Percentiles rank a stretch among this genome's conserved stretches.
Evolutionary conservation across 2,113 vertebrate genomes (phyloP).

Genomic region (Labeo rohita): DNA sequence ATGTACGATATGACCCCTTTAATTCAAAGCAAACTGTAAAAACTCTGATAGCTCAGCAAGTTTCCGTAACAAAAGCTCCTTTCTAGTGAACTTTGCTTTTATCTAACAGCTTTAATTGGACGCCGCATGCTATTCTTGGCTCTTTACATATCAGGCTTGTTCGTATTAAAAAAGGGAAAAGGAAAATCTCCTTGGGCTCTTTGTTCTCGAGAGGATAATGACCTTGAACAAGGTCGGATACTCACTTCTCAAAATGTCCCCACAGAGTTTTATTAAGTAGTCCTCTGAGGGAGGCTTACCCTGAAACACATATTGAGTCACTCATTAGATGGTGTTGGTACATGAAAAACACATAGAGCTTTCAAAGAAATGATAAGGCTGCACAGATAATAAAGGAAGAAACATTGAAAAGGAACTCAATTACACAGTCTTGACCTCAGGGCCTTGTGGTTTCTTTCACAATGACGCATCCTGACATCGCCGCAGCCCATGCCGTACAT

Average conservation of each 20-base stretch:
- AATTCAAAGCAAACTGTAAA: conserved; percentile 6
- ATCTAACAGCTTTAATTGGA: background rate
- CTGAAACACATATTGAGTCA: conserved; percentile 68
- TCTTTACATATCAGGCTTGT: background rate
- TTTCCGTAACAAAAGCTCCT: background rate
- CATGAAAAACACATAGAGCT: background rate
- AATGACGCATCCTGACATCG: background rate
- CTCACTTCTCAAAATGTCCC: conserved; percentile 74
- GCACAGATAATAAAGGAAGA: background rate
- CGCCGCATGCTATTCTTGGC: background rate
- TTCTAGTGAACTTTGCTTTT: background rate
- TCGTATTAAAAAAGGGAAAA: background rate
- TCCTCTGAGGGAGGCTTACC: conserved; percentile 78
- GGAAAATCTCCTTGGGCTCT: background rate
- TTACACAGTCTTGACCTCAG: background rate
- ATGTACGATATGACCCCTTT: background rate
- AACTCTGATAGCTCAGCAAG: background rate
- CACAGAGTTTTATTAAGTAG: conserved; percentile 74
- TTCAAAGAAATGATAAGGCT: background rate
- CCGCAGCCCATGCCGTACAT: background rate
- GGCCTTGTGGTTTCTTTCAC: background rate
- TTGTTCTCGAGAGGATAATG: background rate
- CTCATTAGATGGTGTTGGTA: background rate
- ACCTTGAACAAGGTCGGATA: conserved; percentile 43
- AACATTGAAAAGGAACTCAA: background rate